These are phyloP conservation scores for Leptestheria dahalacensis DNA, from an alignment of 1,140 invertebrate genomes.

Conservation along the genomic window DNA sequence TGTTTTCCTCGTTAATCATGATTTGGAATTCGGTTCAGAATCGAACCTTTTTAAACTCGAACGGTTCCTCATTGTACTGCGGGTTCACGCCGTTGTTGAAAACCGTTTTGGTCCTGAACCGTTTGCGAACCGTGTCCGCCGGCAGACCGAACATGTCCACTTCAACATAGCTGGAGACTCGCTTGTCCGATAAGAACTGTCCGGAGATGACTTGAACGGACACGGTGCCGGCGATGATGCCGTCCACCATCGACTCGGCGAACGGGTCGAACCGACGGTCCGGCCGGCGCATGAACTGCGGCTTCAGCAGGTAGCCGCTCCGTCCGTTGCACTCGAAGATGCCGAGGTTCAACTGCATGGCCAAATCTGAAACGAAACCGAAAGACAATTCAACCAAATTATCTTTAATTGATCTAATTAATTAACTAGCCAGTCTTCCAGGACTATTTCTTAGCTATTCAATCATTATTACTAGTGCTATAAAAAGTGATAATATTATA, in stretches of 20 bases:
- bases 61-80: constrained; percentile 88
- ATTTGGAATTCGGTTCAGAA: too few relatives aligned
- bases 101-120: constrained; percentile 85
- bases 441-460: too few relatives aligned
- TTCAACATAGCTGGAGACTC: constrained; percentile 92
- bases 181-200: constrained; percentile 90
- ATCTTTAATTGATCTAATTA: neutral
- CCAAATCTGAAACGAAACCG: constrained; percentile 52
- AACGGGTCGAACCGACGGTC: constrained; percentile 94
- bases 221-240: constrained; percentile 94
- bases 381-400: constrained; percentile 15
- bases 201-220: constrained; percentile 70
- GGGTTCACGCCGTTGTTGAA: constrained; percentile 93
- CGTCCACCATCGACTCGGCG: constrained; percentile 95
- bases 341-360: constrained; percentile 97
- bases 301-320: constrained; percentile 91
- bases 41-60: constrained; percentile 97
- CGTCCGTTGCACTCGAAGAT: constrained; percentile 96
- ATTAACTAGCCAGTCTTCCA: too few relatives aligned
- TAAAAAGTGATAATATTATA: too few relatives aligned
- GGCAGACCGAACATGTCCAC: constrained; percentile 98
- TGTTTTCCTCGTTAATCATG: neutral
- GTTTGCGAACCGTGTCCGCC: constrained; percentile 92
- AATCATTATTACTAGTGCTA: too few relatives aligned
- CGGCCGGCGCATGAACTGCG: constrained; percentile 92